A percentile compares a stretch with the other conserved stretches of the same genome.
These are phyloP conservation scores for Oscheius sp. DNA, from an alignment of 1,140 invertebrate species.

Conservation along the genomic window DNA sequence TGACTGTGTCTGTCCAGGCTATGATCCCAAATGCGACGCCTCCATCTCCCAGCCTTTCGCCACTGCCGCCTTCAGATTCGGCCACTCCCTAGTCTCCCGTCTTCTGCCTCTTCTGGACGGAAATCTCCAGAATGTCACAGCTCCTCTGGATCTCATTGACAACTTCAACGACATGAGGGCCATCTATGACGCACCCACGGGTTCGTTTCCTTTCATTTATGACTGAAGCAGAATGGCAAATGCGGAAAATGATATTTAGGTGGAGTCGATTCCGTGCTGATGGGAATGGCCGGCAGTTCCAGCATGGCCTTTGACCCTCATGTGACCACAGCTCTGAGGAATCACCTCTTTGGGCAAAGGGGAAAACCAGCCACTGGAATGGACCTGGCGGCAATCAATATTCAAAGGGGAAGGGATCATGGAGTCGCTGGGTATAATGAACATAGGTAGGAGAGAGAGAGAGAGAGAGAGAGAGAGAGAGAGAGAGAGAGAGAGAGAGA, in stretches of 20 bases:
- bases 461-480: neutral
- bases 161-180: constrained; percentile 53
- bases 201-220: constrained; percentile 19
- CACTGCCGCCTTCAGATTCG: constrained; percentile 66
- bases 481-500: neutral
- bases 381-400: constrained; percentile 71
- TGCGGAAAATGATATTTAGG: too few species aligned
- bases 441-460: constrained; percentile 35
- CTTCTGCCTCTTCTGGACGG: constrained; percentile 38
- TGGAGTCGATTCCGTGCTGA: constrained; percentile 50
- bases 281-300: constrained; percentile 49
- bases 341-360: constrained; percentile 50
- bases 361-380: constrained; percentile 65
- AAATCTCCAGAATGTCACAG: constrained; percentile 29
- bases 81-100: constrained; percentile 66
- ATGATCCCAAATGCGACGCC: constrained; percentile 56
- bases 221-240: neutral
- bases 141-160: constrained; percentile 49
- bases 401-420: constrained; percentile 75
- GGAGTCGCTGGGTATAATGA: constrained; percentile 64
- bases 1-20: constrained; percentile 31
- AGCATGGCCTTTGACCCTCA: constrained; percentile 54
- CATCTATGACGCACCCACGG: constrained; percentile 45
- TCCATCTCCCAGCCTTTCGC: constrained; percentile 55
- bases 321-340: constrained; percentile 50